A percentile compares a stretch with the other conserved stretches of the same genome.
These are phyloP conservation scores for Rhinopomastus cyanomelas DNA, from an alignment of 2,113 vertebrate genomes.

Conservation along the genomic window DNA sequence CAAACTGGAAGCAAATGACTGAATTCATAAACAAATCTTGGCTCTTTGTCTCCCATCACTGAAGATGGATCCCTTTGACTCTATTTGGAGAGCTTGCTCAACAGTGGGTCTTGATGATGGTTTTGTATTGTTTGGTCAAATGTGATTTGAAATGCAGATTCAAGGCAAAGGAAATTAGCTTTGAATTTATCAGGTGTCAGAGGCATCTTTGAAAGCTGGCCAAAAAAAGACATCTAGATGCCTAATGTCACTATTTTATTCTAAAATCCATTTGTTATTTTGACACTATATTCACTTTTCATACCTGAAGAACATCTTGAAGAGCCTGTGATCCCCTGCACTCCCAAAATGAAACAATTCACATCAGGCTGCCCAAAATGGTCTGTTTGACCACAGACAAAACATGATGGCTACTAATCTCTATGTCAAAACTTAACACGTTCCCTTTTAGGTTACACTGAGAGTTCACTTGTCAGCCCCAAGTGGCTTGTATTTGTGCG, in stretches of 20 bases:
- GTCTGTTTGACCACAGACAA: background rate
- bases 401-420: background rate
- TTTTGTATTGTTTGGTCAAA: background rate
- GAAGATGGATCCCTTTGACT: background rate
- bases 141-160: background rate
- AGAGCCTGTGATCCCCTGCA: background rate
- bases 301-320: background rate
- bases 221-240: background rate
- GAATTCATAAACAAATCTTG: background rate
- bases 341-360: background rate
- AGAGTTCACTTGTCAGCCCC: background rate
- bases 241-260: background rate
- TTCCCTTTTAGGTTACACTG: background rate
- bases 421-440: background rate
- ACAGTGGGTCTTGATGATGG: background rate
- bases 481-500: background rate
- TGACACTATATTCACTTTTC: background rate
- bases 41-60: background rate
- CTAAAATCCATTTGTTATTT: background rate
- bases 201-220: background rate
- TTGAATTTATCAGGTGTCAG: background rate
- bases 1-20: background rate
- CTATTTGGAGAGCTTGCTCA: background rate
- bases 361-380: background rate
- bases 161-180: background rate